phyloP scores from a whole-genome alignment of 64 coral and sea anemone genomes.

The Platygyra sinensis region DNA sequence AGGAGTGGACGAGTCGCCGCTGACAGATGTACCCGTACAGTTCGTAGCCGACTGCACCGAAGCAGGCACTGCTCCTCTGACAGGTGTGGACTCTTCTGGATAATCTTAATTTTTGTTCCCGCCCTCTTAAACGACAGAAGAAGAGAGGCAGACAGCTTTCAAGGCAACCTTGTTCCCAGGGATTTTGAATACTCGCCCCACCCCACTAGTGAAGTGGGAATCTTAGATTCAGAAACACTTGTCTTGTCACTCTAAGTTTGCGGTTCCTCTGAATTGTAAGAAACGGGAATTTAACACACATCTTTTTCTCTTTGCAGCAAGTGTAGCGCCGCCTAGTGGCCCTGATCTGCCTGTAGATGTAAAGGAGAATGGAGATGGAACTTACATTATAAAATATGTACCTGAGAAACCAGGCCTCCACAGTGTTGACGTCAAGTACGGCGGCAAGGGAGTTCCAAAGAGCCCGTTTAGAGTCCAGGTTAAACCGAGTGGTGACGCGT shows the following conservation, averaged over 20 bases:
- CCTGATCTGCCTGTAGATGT: conserved; percentile 59
- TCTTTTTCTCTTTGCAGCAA: conserved; percentile 21
- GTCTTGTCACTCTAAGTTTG: no score
- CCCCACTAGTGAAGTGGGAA: no score
- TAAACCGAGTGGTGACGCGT: conserved; percentile 90
- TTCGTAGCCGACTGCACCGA: conserved; percentile 88
- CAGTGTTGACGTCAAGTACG: conserved; percentile 96
- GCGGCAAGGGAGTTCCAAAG: conserved; percentile 75
- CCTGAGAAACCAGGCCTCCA: conserved; percentile 84
- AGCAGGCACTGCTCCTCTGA: conserved; percentile 84
- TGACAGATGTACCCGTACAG: conserved; percentile 76
- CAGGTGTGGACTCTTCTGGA: conserved; percentile 52
- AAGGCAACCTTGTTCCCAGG: no score
- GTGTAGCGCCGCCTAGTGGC: conserved; percentile 67
- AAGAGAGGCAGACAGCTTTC: no score
- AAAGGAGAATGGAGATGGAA: conserved; percentile 88
- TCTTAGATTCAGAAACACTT: no score
- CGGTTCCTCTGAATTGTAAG: not conserved
- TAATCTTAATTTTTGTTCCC: not conserved
- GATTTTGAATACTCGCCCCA: no score
- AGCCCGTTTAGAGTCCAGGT: conserved; percentile 92
- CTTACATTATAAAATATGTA: conserved; percentile 66
- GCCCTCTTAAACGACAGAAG: no score
- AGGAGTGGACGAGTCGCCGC: conserved; percentile 78
- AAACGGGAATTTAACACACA: not conserved